These are phyloP conservation scores for Cephalotes varians DNA, from an alignment of 2,888 invertebrate genomes.

Conservation along the genomic window DNA sequence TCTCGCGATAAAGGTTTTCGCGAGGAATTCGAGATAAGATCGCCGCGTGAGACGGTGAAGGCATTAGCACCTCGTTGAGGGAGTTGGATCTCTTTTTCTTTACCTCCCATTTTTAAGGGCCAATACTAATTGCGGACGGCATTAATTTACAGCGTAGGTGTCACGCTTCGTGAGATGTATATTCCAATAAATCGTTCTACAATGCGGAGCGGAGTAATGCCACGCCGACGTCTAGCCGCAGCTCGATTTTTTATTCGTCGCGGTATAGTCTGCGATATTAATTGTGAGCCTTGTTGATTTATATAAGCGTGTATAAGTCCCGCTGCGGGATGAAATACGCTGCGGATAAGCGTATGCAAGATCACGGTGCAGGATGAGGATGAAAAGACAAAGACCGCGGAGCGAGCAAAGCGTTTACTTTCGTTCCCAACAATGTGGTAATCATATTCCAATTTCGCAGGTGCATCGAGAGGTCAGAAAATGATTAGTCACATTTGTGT, in stretches of 20 bases:
- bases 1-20: slow-evolving; percentile 44
- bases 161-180: slow-evolving; percentile 46
- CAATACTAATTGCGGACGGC: slow-evolving; percentile 44
- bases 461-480: slow-evolving; percentile 7
- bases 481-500: not conserved
- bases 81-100: slow-evolving; percentile 7
- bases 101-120: slow-evolving; percentile 17
- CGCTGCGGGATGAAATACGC: slow-evolving; percentile 34
- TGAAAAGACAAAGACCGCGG: slow-evolving; percentile 36
- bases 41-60: slow-evolving; percentile 18
- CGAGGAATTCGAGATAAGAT: slow-evolving; percentile 40
- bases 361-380: slow-evolving; percentile 6
- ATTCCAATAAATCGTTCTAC: slow-evolving; percentile 51
- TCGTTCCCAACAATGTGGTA: slow-evolving; percentile 1
- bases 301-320: slow-evolving; percentile 33
- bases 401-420: not conserved
- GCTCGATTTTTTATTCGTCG: slow-evolving; percentile 32
- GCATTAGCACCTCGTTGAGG: slow-evolving; percentile 44
- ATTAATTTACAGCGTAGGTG: slow-evolving; percentile 47
- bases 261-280: slow-evolving; percentile 34
- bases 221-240: slow-evolving; percentile 27
- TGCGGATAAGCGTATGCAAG: slow-evolving; percentile 35
- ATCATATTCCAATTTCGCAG: slow-evolving; percentile 34
- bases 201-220: slow-evolving; percentile 32
- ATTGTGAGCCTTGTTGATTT: slow-evolving; percentile 50